Evolutionary conservation across 2,113 vertebrate genomes (phyloP).

Genomic region (Herpetotheres cachinnans): DNA sequence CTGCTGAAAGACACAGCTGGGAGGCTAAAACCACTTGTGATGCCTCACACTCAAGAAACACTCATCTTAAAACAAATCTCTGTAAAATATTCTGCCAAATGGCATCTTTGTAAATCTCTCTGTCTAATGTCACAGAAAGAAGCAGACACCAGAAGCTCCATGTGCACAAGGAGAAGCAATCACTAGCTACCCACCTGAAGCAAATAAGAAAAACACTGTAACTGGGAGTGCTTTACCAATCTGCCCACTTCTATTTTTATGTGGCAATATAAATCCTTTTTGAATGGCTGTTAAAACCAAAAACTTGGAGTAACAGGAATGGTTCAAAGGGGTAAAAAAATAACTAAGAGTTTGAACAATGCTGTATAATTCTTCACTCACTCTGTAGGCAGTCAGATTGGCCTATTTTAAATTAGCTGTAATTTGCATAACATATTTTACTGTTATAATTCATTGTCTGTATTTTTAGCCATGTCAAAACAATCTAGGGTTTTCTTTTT

Average conservation of each 20-base stretch:
- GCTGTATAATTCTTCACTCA: slow-evolving; percentile 3
- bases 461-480: slow-evolving; percentile 67
- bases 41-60: slow-evolving; percentile 43
- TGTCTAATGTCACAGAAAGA: not conserved
- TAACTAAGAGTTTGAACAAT: not conserved
- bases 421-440: slow-evolving; percentile 68
- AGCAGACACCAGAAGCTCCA: not conserved
- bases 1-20: slow-evolving; percentile 54
- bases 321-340: not conserved
- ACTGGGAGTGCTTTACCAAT: not conserved
- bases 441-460: slow-evolving; percentile 60
- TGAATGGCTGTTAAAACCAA: not conserved
- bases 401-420: slow-evolving; percentile 64
- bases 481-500: slow-evolving; percentile 40
- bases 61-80: slow-evolving; percentile 63
- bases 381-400: slow-evolving; percentile 49
- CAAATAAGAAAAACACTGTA: slow-evolving; percentile 43
- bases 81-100: slow-evolving; percentile 67
- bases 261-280: slow-evolving; percentile 23
- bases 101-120: slow-evolving; percentile 41
- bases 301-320: slow-evolving; percentile 29
- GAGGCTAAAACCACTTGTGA: slow-evolving; percentile 53
- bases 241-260: slow-evolving; percentile 10
- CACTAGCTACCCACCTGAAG: not conserved
- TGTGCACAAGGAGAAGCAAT: not conserved